A percentile compares a stretch with the other conserved stretches of the same genome.
Evolutionary conservation across 2,113 vertebrate species (phyloP).

Genomic region (Syngnathus floridae): DNA sequence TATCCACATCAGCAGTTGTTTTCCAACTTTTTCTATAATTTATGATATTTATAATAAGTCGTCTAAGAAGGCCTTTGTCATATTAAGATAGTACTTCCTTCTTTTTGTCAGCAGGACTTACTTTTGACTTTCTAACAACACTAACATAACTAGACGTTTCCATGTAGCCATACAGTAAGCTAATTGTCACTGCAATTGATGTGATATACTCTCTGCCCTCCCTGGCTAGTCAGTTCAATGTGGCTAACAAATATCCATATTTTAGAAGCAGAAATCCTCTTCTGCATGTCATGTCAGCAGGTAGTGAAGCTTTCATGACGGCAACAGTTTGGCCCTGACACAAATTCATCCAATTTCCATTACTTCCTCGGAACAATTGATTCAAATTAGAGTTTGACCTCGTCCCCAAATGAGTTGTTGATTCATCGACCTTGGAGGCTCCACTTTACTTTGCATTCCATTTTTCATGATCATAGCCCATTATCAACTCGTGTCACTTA

Average conservation of each 20-base stretch:
- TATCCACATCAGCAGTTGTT: too few relatives aligned
- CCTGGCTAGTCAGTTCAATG: too few relatives aligned
- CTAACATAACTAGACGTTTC: background rate
- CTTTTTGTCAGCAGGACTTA: background rate
- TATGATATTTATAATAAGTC: too few relatives aligned
- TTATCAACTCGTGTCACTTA: slow-evolving; percentile 14
- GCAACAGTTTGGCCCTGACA: background rate
- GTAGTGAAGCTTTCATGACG: background rate
- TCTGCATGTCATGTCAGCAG: background rate
- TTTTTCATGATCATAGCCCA: background rate
- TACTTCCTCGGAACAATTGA: background rate
- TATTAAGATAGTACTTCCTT: too few relatives aligned
- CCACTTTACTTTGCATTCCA: background rate
- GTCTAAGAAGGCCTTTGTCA: too few relatives aligned
- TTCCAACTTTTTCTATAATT: too few relatives aligned
- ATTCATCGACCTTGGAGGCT: background rate
- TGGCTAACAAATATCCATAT: too few relatives aligned
- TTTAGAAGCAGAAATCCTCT: too few relatives aligned
- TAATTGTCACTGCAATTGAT: too few relatives aligned
- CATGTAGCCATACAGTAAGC: background rate
- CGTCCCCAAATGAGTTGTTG: background rate
- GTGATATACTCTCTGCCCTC: too few relatives aligned
- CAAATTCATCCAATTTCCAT: background rate
- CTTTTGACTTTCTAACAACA: background rate
- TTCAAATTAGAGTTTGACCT: background rate